Evolutionary conservation across 2,113 vertebrate species (phyloP), one percentile per base, ranked within the genome.

Genomic region (Girardinichthys multiradiatus): DNA sequence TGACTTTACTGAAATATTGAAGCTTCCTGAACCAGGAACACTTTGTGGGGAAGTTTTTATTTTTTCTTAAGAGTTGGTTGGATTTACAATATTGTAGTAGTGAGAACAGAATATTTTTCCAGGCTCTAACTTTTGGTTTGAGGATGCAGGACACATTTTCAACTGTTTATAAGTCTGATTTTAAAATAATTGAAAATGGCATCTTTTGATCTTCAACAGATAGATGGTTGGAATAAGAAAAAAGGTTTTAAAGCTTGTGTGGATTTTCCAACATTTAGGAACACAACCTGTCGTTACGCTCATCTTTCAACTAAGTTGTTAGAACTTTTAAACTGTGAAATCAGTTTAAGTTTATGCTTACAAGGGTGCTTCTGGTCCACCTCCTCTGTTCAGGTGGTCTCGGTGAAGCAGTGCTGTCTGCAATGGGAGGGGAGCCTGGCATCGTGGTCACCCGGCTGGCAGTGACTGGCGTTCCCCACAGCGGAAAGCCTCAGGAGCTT

Each of bases 331-430:
- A 29, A 4, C 4, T 29, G 3, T 59, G 27, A 15, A n/a, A 19
- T 35, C 11, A 15, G 24, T 26, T 35, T 60, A 1, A 1, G 29
- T 19, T 17, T 10, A 21, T 24, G 27, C 57, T 29, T 59, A 17
- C 57, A 12, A 17, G 4, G 4, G 6, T 17, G 4, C 37, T 15
- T 71, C 10, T 35, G 1, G 2, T 21, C 0, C 1, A 17, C 17
- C 0, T 13, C 7, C 13, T 72, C 7, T 74, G 12, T 70, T 5
- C 72, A 97, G 96, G 96, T 79, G 96, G 96, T 86, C 90, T 96
- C 2, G 96, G 96, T 4, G 96, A 97, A 70, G 96, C 96, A 0
- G 94, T 97, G 13, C 87, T 95, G 62, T 92, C 95, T 0, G 95
- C 94, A 9, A 91, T 97, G 39, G 94, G 93, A 0, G 19, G 69